phyloP scores from a whole-genome alignment of 1,140 invertebrate species.

The Globodera rostochiensis region DNA sequence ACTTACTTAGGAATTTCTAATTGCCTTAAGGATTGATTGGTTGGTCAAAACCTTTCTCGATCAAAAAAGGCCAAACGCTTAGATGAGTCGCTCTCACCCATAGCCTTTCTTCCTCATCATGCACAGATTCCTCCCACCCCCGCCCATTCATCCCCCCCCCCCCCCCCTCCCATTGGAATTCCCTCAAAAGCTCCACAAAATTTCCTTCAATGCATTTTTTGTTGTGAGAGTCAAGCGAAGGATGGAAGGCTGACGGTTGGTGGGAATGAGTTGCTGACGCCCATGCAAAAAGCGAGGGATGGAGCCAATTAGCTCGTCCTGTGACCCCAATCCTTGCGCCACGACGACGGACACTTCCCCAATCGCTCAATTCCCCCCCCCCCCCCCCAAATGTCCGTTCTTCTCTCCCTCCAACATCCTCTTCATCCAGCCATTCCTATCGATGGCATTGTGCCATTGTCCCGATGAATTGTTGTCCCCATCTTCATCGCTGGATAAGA shows the following conservation, averaged over 20 bases:
- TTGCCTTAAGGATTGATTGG: too few relatives aligned
- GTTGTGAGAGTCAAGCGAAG: background rate
- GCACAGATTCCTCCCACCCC: background rate
- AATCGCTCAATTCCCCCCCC: background rate
- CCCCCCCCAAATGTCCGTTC: background rate
- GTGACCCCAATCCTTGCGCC: slow-evolving; percentile 10
- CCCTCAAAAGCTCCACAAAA: background rate
- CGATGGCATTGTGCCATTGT: background rate
- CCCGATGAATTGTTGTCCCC: too few relatives aligned
- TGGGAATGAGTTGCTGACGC: background rate
- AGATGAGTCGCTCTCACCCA: too few relatives aligned
- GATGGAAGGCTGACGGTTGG: background rate
- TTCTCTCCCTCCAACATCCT: background rate
- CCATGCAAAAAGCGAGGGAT: background rate
- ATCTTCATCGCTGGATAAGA: too few relatives aligned
- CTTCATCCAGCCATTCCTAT: background rate
- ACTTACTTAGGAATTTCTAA: too few relatives aligned
- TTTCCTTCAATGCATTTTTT: too few relatives aligned
- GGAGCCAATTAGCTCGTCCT: slow-evolving; percentile 18
- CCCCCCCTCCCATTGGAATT: background rate
- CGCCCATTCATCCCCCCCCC: background rate
- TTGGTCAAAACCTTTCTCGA: too few relatives aligned
- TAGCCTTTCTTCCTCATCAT: too few relatives aligned
- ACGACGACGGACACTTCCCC: background rate
- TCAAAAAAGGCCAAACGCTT: too few relatives aligned